Evolutionary conservation across 2,888 invertebrate species (phyloP).

Genomic region (Caradrina kadenii): DNA sequence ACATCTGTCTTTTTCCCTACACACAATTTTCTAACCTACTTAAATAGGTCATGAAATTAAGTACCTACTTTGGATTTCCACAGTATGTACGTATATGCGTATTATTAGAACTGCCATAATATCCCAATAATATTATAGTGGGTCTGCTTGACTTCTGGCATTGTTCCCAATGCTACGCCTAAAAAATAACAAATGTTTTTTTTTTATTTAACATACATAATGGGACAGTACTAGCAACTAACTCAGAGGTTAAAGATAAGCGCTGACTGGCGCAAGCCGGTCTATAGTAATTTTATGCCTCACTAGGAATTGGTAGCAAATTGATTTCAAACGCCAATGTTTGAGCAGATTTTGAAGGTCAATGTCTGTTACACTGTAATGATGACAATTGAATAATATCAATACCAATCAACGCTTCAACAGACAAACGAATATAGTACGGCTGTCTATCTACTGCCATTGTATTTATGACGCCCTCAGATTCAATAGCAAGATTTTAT

Average conservation of each 20-base stretch:
- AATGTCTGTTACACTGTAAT: constrained; percentile 70
- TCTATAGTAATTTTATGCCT: constrained; percentile 36
- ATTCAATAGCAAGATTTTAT: too few relatives aligned
- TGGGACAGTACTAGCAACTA: background rate
- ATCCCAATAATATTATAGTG: too few relatives aligned
- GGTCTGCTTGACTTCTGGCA: too few relatives aligned
- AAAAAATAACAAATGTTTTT: too few relatives aligned
- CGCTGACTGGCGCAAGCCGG: background rate
- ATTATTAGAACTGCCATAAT: too few relatives aligned
- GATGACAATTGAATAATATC: constrained; percentile 54
- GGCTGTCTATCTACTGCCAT: background rate
- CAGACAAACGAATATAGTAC: constrained; percentile 61
- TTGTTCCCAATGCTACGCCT: too few relatives aligned
- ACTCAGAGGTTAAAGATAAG: background rate
- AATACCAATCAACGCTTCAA: constrained; percentile 52
- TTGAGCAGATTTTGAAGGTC: constrained; percentile 69
- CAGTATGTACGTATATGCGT: too few relatives aligned
- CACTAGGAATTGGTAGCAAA: constrained; percentile 49
- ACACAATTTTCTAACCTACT: background rate
- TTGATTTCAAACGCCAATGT: constrained; percentile 72
- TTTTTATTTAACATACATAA: too few relatives aligned
- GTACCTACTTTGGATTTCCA: background rate
- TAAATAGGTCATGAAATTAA: background rate
- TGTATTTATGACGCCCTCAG: background rate
- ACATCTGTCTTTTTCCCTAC: background rate